These are phyloP conservation scores for Battus philenor DNA, from an alignment of 1,140 invertebrate species.

Conservation along the genomic window DNA sequence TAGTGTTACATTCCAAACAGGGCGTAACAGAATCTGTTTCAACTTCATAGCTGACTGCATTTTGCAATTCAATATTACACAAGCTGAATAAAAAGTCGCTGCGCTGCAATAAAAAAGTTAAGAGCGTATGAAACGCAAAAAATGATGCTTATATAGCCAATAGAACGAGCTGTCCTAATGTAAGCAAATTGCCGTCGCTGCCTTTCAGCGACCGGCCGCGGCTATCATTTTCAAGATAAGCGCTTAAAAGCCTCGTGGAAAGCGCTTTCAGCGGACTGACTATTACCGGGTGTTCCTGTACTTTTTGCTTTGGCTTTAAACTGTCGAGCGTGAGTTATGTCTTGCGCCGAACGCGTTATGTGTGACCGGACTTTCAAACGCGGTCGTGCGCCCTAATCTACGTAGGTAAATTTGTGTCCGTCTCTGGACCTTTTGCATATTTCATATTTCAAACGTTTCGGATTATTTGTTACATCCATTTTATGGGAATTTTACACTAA, in stretches of 20 bases:
- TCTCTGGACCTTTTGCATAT: constrained; percentile 5
- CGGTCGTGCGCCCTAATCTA: constrained; percentile 18
- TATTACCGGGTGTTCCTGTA: constrained; percentile 50
- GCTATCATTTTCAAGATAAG: constrained; percentile 73
- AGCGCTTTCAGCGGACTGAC: constrained; percentile 64
- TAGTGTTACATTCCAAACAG: constrained; percentile 52
- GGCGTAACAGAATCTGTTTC: constrained; percentile 52
- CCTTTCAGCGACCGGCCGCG: constrained; percentile 66
- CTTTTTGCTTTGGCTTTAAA: constrained; percentile 60
- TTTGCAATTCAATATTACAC: constrained; percentile 39
- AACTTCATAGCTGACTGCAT: constrained; percentile 51
- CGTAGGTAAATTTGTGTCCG: constrained; percentile 17
- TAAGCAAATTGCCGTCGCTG: constrained; percentile 72
- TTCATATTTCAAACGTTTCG: constrained; percentile 7
- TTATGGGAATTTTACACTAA: too few relatives aligned
- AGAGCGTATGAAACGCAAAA: constrained; percentile 27
- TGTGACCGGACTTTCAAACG: constrained; percentile 22
- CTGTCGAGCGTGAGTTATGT: constrained; percentile 33
- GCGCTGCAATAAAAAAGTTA: constrained; percentile 17
- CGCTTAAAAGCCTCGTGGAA: constrained; percentile 71
- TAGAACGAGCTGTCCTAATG: constrained; percentile 62
- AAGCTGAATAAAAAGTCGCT: constrained; percentile 20
- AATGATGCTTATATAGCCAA: constrained; percentile 26
- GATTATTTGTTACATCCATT: too few relatives aligned
- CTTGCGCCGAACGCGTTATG: constrained; percentile 21